A percentile compares a stretch with the other conserved stretches of the same genome.
phyloP scores from a whole-genome alignment of 37 sponge, comb jelly and placozoan species.

The Beroe forskalii region DNA sequence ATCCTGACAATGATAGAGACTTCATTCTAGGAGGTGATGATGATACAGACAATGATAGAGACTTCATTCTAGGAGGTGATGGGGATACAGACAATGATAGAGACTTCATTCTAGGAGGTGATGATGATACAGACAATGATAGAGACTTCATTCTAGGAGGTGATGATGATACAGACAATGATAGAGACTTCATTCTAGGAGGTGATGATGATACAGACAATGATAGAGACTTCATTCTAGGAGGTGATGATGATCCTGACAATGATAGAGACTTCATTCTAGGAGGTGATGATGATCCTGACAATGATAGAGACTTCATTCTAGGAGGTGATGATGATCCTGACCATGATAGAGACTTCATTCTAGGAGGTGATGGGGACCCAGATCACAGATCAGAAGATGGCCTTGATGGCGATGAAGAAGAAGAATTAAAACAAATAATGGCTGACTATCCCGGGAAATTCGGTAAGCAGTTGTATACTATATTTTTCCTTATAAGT shows the following conservation, averaged over 20 bases:
- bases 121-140: background rate
- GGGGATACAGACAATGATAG: no score
- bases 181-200: background rate
- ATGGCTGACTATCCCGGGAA: background rate
- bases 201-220: background rate
- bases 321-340: background rate
- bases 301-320: background rate
- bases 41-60: no score
- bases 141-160: background rate
- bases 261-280: background rate
- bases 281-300: background rate
- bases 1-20: no score
- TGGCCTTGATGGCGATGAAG: background rate
- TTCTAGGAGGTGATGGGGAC: background rate
- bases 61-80: no score
- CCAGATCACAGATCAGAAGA: background rate
- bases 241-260: background rate
- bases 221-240: background rate
- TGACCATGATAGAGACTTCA: background rate
- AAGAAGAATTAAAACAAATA: background rate
- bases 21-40: no score
- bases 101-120: background rate
- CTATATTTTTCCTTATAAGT: no score
- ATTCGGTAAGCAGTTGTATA: background rate
- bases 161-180: background rate